Percentiles rank a stretch among this genome's conserved stretches.
Evolutionary conservation across 2,888 invertebrate genomes (phyloP).

Genomic region (Meliscaeva auricollis): DNA sequence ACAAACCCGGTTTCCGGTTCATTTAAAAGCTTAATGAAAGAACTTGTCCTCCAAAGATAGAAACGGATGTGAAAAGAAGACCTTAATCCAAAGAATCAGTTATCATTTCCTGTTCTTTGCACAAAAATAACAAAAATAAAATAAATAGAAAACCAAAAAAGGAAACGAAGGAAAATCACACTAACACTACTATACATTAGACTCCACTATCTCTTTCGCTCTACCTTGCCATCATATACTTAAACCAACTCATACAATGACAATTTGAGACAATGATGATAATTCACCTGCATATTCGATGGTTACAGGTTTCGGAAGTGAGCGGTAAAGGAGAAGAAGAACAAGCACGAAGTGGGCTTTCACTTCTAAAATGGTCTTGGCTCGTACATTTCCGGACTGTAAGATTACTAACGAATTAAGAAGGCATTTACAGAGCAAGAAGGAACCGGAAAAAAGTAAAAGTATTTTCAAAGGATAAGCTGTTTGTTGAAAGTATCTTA

Average conservation of each 20-base stretch:
- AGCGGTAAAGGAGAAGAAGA: conserved; percentile 4
- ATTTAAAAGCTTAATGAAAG: conserved; percentile 71
- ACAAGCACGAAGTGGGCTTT: conserved; percentile 32
- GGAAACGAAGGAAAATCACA: conserved; percentile 38
- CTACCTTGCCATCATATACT: neutral
- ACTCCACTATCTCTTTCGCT: neutral
- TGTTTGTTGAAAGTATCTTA: conserved; percentile 62
- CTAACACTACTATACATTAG: conserved; percentile 4
- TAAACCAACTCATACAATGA: too few species aligned
- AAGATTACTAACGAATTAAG: conserved; percentile 70
- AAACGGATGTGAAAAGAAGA: conserved; percentile 58
- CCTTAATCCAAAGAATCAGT: conserved; percentile 65
- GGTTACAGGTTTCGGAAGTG: conserved; percentile 61
- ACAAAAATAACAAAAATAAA: conserved; percentile 15
- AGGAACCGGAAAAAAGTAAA: conserved; percentile 44
- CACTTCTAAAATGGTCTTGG: conserved; percentile 30
- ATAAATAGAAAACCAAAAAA: neutral
- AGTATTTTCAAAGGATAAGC: conserved; percentile 55
- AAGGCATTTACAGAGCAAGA: conserved; percentile 34
- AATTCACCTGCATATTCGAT: conserved; percentile 72
- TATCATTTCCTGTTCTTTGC: conserved; percentile 61
- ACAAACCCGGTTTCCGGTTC: conserved; percentile 59
- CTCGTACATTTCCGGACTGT: conserved; percentile 57
- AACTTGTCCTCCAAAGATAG: conserved; percentile 52
- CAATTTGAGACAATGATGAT: conserved; percentile 48